phyloP scores from a whole-genome alignment of 2,113 vertebrate genomes.

The Oryzias curvinotus region DNA sequence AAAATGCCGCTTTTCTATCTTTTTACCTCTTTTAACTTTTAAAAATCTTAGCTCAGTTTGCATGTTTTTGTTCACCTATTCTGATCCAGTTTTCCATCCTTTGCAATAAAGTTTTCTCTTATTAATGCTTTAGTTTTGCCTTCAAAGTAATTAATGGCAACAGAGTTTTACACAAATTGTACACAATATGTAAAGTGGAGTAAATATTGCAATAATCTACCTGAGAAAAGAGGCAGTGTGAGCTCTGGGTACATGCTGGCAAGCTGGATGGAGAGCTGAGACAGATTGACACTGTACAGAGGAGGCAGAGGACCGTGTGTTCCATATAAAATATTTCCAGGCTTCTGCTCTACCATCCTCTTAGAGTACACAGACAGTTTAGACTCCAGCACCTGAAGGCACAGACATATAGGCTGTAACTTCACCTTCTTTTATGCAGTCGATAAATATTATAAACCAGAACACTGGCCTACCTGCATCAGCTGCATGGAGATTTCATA shows the following conservation, averaged over 20 bases:
- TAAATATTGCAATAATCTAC: conserved; percentile 63
- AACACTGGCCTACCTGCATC: conserved; percentile 84
- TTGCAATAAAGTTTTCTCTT: not conserved
- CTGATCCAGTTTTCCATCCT: not conserved
- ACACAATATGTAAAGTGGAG: not conserved
- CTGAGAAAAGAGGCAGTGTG: conserved; percentile 97
- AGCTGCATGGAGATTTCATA: conserved; percentile 99
- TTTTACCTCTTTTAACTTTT: not conserved
- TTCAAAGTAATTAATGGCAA: not conserved
- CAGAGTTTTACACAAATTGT: not conserved
- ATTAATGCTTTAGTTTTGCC: not conserved
- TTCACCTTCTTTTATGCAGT: not conserved
- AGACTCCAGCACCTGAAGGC: conserved; percentile 87
- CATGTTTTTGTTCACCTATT: not conserved
- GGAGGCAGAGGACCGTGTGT: conserved; percentile 92
- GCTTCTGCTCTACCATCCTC: conserved; percentile 91
- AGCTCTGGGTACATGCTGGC: conserved; percentile 98
- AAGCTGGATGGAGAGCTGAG: conserved; percentile 90
- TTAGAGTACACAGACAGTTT: conserved; percentile 96
- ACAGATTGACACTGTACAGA: conserved; percentile 92
- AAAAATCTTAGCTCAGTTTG: not conserved
- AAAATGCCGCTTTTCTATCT: not conserved
- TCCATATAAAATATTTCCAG: conserved; percentile 91
- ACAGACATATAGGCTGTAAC: conserved; percentile 9
- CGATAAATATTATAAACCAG: not conserved